Base-by-base conservation (phyloP, 2,113 vertebrate genomes). In the Aegotheles bennettii region DNA sequence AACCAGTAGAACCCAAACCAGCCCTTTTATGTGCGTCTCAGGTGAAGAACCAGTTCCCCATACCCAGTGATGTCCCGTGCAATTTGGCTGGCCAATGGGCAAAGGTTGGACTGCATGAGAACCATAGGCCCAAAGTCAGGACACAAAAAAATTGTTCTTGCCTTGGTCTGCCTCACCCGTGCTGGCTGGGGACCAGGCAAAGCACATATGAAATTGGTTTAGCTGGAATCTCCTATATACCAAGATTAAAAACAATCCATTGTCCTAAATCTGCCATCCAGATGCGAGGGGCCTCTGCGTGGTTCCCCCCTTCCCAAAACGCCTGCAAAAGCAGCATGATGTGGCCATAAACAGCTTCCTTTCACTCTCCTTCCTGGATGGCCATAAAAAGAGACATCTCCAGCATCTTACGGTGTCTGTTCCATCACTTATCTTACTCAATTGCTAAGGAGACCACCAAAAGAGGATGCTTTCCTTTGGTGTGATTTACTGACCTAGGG, bases 281-380 rank as follows among this genome's bases (percentile, higher is more conserved):
- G 94, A 94, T 95, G 95, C 29, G 14, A 90, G 91, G 80, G 94
- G 90, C 96, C 95, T 90, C 92, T 42, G 84, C 13, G 2, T 77
- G 85, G 89, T 77, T 91, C 50, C 73, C 65, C 25, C 1, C 94
- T 84, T 80, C 87, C 94, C 85, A 47, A n/a, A 85, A 60, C 3
- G 68, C 84, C 83, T 73, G 84, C 80, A 74, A 92, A 75, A 91
- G 85, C 90, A 80, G 92, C 87, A 6, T 79, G 84, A 29, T 10
- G 64, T 40, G 69, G 84, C 81, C 87, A 56, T 84, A 69, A 48
- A 53, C 40, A 78, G 88, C 61, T 89, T 53, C 93, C 76, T 79
- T 69, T 69, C 78, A 13, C 87, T 84, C 93, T 90, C 75, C 74
- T 93, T 85, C 87, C 70, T 82, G 87, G 25, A 53, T 50, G 61